These are phyloP conservation scores for Ophonus ardosiacus DNA, from an alignment of 2,888 invertebrate species.

Conservation along the genomic window DNA sequence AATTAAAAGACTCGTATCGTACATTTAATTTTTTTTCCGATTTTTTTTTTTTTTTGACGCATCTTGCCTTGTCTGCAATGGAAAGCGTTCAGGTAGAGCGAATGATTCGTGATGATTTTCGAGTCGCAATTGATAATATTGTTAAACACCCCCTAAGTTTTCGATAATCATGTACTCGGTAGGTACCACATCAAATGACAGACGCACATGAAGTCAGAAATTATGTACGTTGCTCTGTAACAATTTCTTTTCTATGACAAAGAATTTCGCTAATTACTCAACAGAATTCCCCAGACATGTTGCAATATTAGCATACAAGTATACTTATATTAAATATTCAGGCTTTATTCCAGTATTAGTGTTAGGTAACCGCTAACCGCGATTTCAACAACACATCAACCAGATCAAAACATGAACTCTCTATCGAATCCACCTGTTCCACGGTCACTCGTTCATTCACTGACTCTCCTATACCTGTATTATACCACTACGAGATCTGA, in stretches of 20 bases:
- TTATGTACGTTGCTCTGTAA: neutral
- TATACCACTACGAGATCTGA: neutral
- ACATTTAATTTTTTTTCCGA: too few relatives aligned
- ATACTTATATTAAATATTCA: slow-evolving; percentile 15
- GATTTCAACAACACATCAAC: slow-evolving; percentile 35
- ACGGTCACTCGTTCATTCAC: slow-evolving; percentile 21
- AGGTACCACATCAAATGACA: too few relatives aligned
- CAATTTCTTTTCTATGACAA: neutral
- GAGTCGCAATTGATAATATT: too few relatives aligned
- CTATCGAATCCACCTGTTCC: slow-evolving; percentile 33
- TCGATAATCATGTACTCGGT: too few relatives aligned
- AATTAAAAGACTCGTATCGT: too few relatives aligned
- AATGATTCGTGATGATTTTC: too few relatives aligned
- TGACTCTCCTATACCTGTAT: neutral
- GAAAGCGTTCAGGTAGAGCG: too few relatives aligned
- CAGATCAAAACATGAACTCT: slow-evolving; percentile 41
- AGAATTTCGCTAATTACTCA: slow-evolving; percentile 31
- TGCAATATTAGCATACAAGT: neutral
- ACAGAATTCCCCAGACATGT: slow-evolving; percentile 16
- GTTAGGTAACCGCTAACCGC: slow-evolving; percentile 9
- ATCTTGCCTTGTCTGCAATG: too few relatives aligned
- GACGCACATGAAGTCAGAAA: too few relatives aligned
- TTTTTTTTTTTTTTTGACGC: too few relatives aligned
- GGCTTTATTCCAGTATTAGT: slow-evolving; percentile 14
- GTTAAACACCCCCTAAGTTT: too few relatives aligned